Conservation (phyloP, 2,888 invertebrate species). For the Macaria notata region DNA sequence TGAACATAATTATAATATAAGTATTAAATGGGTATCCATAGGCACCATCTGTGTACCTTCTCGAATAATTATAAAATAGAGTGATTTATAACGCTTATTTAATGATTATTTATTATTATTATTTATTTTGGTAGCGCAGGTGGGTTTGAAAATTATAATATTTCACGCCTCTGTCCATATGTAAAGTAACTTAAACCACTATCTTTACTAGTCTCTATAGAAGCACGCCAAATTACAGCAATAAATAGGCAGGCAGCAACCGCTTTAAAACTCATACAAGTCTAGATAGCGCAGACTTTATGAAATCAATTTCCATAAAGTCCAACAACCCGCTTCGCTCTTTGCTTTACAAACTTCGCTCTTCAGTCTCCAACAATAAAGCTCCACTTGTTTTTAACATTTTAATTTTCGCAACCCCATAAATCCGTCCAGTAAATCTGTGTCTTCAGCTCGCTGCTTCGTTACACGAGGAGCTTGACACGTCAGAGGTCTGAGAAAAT, state of each 20-base stretch:
- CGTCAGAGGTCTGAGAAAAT: conserved; percentile 34
- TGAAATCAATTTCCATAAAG: conserved; percentile 52
- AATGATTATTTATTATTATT: too few relatives aligned
- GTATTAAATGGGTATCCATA: too few relatives aligned
- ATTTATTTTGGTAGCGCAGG: too few relatives aligned
- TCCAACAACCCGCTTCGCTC: conserved; percentile 41
- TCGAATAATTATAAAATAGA: too few relatives aligned
- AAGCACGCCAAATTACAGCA: not conserved
- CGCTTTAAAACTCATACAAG: conserved; percentile 21
- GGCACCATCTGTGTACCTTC: too few relatives aligned
- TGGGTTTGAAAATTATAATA: too few relatives aligned
- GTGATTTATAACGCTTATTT: too few relatives aligned
- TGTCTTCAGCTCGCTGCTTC: conserved; percentile 32
- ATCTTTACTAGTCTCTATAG: too few relatives aligned
- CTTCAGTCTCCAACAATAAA: conserved; percentile 18
- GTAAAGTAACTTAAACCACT: too few relatives aligned
- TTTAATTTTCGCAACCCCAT: conserved; percentile 39
- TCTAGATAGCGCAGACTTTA: conserved; percentile 40
- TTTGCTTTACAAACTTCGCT: conserved; percentile 24
- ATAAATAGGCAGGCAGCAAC: conserved; percentile 3
- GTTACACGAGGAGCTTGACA: not conserved
- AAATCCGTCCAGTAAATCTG: conserved; percentile 35
- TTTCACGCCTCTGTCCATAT: too few relatives aligned
- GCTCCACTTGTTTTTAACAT: conserved; percentile 18
- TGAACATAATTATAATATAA: too few relatives aligned